Evolutionary conservation across 1,140 invertebrate species (phyloP), one percentile per base, ranked within the genome.

Genomic region (Achatina immaculata): DNA sequence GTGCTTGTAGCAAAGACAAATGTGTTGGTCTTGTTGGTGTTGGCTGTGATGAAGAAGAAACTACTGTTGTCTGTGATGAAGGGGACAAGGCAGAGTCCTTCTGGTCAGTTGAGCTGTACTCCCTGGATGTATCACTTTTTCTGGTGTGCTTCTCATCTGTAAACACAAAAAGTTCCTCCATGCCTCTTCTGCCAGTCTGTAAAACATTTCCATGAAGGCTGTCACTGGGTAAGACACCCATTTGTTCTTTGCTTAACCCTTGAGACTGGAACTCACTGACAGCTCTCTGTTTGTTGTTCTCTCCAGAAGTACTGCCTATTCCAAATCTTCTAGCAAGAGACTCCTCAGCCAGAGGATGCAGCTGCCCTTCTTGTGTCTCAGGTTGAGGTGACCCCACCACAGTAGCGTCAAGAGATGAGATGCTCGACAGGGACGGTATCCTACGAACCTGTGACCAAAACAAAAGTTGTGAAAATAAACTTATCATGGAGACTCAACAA

Each of bases 1-100:
- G 55, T n/a, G 76, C 38, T 28, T 68, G 66, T 34, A 80, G 65
- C 24, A 83, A 75, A 28, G 78, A 80, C 9, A 83, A 66, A 36
- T 83, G 78, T 11, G 55, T 76, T 38, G 82, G 82, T 40, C 82
- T 45, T 55, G 77, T 75, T 1, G 72, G 51, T 0, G 40, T 2
- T 11, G 74, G 36, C 40, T 38, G 78, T 16, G 76, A 58, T 4
- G 62, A 65, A 21, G 51, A 19, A 24, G 58, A 58, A 1, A n/a
- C 42, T 28, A 21, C 28, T 3, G 38, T 51, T 42, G n/a, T 14
- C 16, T 21, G 4, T 28, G 40, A 40, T 78, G 76, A 78, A 11
- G 51, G 36, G 1, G 40, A 55, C 19, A 65, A n/a, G 55, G 69
- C 24, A 42, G 51, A 43, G 43, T 7, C n/a, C 28, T 19, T 48